Evolutionary conservation across 2,113 vertebrate species (phyloP), one percentile per base, ranked within the genome.

Genomic region (Dromas ardeola): DNA sequence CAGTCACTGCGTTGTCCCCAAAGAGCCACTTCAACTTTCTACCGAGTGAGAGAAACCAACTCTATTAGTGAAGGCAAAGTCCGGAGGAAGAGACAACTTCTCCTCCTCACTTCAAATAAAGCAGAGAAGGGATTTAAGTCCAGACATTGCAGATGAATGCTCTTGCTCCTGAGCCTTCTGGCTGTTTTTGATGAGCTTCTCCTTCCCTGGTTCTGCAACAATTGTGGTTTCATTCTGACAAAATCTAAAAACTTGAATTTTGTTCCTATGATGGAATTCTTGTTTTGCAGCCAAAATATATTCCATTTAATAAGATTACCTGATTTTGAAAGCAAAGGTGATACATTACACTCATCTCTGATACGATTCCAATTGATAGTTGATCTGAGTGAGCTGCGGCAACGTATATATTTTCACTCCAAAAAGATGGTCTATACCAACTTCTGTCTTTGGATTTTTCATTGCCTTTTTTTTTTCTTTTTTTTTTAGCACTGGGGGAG

Each of bases 71-170:
- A 79, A 49, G 61, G 56, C 20, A 40, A 29, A 49, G 71, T 34
- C 47, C 55, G 53, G 16, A 25, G 42, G 61, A 79, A 4, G 30
- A 43, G 29, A 12, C 18, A 32, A 22, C 5, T 23, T 50, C 23
- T 9, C 30, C 66, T 49, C 47, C 47, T 43, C 0, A 0, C 36
- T 65, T 71, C 66, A 49, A 27, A 53, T 45, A 63, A 52, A 81
- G 13, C 45, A 23, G 86, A 49, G 29, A 27, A 34, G 71, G 81
- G 71, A 32, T 62, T 49, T 40, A 12, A 38, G 34, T 8, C n/a
- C 55, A 27, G n/a, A 4, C 13, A 0, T 5, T 16, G 34, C 50
- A 47, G 49, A 38, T 6, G 36, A n/a, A 25, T 11, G 14, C n/a
- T 76, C 30, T 50, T 21, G 0, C 25, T 52, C 5, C 26, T 4